Evolutionary conservation across 1,140 invertebrate species (phyloP), one percentile per base, ranked within the genome.

Genomic region (Amyelois transitella): DNA sequence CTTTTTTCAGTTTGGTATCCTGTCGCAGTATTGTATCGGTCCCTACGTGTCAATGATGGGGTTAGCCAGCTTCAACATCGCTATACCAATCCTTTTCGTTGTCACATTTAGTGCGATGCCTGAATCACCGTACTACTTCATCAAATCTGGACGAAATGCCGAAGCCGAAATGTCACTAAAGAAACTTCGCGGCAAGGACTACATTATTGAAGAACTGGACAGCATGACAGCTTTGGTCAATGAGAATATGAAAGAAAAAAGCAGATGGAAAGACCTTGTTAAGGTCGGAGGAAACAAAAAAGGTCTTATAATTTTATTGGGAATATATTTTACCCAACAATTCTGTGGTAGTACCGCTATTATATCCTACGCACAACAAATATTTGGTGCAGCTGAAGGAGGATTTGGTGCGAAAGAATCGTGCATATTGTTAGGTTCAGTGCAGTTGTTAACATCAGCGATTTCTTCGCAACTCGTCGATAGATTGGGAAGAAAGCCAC

Each of bases 51-150:
- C 90, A 14, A 91, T 91, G 49, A 81, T 90, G 18, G 84, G 90
- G 0, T 89, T 92, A 12, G 90, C 91, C 0, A 83, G 88, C 14
- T 89, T 93, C 47, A 91, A 91, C 60, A 86, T 92, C 19, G 68
- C 88, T 0, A 75, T 92, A 18, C 89, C 93, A 0, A 75, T 92
- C 0, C 60, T 93, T 1, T 92, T 94, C 58, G 88, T 93, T 8
- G 57, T 93, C 0, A 90, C 90, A 0, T 93, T 94, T 73, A 86
- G 87, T 32, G 92, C 91, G 65, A 92, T 95, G 89, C 94, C 95
- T 0, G 95, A 96, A 81, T 94, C 94, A 7, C 94, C 95, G 0
- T 92, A 95, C 61, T 96, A 92, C 64, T 88, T 92, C 21, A 84
- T 91, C 0, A 90, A 90, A 49, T 91, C 90, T 17, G 90, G 91